These are phyloP conservation scores for Odontothrips loti DNA, from an alignment of 2,888 invertebrate species.

Conservation along the genomic window DNA sequence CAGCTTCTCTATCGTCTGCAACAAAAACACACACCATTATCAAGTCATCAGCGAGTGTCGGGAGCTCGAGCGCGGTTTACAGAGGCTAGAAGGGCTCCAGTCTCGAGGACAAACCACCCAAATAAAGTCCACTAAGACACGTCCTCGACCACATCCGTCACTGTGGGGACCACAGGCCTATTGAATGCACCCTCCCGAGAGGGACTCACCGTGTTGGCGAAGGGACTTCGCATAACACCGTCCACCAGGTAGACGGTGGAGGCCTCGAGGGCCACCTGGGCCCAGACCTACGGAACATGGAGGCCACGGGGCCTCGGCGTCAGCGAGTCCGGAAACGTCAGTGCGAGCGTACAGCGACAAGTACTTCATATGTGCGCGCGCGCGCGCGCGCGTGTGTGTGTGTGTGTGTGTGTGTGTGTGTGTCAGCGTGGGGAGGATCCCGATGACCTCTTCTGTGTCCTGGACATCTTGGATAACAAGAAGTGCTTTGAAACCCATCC, in stretches of 20 bases:
- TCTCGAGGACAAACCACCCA: no score
- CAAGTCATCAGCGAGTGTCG: constrained; percentile 9
- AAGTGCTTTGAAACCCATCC: no score
- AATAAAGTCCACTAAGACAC: no score
- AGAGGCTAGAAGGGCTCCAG: no score
- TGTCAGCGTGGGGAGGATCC: background rate
- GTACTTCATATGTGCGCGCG: background rate
- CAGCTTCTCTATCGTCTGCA: constrained; percentile 89
- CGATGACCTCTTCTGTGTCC: no score
- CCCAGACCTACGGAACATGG: constrained; percentile 5
- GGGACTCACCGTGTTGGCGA: constrained; percentile 73
- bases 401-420: background rate
- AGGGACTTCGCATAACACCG: constrained; percentile 72
- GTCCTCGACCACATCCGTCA: no score
- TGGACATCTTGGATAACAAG: no score
- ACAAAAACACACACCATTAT: constrained; percentile 41
- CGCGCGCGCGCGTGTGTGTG: background rate
- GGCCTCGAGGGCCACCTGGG: constrained; percentile 68
- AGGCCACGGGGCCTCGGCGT: background rate
- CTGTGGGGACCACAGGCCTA: no score
- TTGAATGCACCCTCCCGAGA: no score
- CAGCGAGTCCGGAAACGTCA: background rate
- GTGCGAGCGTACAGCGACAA: background rate
- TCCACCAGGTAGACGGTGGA: constrained; percentile 80
- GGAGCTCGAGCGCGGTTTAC: no score